A percentile compares a stretch with the other conserved stretches of the same genome.
phyloP scores from a whole-genome alignment of 2,113 vertebrate genomes.

The Hipposideros armiger region DNA sequence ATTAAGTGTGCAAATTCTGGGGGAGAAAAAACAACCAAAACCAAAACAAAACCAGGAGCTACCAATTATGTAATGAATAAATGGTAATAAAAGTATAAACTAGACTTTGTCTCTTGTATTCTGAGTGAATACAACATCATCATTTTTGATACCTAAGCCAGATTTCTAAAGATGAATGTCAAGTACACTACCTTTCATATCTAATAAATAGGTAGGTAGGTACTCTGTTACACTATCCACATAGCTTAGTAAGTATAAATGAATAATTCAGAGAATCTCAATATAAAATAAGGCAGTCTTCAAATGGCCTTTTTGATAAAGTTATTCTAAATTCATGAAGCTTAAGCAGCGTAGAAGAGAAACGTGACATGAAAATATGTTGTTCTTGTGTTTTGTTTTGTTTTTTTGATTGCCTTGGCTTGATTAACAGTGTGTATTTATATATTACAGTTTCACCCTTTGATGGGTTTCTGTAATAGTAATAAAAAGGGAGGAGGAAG shows the following conservation, averaged over 20 bases:
- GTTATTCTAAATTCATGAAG: neutral
- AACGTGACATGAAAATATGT: neutral
- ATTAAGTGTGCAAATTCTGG: neutral
- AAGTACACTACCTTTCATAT: neutral
- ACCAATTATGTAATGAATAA: neutral
- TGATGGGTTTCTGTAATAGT: neutral
- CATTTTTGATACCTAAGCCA: neutral
- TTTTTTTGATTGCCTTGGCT: neutral
- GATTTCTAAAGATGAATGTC: neutral
- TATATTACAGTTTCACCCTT: neutral
- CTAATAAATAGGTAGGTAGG: neutral
- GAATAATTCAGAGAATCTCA: neutral
- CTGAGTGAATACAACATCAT: neutral
- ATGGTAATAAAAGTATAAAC: neutral
- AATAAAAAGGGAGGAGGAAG: neutral
- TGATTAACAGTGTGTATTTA: neutral
- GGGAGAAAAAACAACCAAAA: neutral
- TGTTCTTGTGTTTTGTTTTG: too few species aligned
- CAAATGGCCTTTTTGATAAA: neutral
- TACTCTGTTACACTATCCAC: neutral
- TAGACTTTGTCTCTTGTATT: neutral
- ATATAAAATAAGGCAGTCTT: neutral
- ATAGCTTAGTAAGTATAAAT: neutral
- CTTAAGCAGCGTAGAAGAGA: neutral
- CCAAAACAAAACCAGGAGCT: neutral